Evolutionary conservation across 2,888 invertebrate genomes (phyloP).

Genomic region (Diarsia rubi): DNA sequence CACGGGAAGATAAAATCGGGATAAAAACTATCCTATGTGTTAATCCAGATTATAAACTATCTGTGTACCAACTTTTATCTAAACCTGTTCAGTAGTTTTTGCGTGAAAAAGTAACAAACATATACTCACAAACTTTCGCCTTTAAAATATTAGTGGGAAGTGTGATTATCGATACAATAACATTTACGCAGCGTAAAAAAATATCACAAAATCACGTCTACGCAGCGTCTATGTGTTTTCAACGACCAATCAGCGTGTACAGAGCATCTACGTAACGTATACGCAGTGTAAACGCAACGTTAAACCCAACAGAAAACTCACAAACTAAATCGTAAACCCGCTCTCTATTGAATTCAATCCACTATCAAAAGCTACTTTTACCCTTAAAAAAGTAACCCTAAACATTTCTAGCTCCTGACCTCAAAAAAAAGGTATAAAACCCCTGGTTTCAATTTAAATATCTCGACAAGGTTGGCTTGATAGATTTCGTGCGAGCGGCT

Average conservation of each 20-base stretch:
- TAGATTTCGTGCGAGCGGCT: conserved; percentile 9
- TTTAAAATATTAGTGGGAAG: no score
- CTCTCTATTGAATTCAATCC: background rate
- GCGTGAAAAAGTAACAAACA: no score
- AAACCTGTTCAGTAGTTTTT: no score
- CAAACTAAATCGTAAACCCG: background rate
- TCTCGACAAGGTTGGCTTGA: conserved; percentile 14
- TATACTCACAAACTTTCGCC: no score
- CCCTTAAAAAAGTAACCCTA: background rate
- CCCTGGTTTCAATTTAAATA: conserved; percentile 30
- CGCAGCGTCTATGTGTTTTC: background rate
- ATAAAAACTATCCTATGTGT: no score
- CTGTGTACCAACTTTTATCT: no score
- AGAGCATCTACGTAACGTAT: background rate
- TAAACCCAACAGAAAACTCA: background rate
- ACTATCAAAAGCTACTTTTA: background rate
- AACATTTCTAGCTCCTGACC: conserved; percentile 13
- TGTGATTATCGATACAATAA: no score
- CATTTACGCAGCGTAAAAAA: no score
- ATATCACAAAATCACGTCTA: background rate
- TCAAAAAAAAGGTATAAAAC: conserved; percentile 10
- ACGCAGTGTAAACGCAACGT: background rate
- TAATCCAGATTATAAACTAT: no score
- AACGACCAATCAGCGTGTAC: background rate
- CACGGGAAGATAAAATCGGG: no score